Conservation (phyloP, 2,797 vertebrate genomes). For the Phalanger gymnotis region DNA sequence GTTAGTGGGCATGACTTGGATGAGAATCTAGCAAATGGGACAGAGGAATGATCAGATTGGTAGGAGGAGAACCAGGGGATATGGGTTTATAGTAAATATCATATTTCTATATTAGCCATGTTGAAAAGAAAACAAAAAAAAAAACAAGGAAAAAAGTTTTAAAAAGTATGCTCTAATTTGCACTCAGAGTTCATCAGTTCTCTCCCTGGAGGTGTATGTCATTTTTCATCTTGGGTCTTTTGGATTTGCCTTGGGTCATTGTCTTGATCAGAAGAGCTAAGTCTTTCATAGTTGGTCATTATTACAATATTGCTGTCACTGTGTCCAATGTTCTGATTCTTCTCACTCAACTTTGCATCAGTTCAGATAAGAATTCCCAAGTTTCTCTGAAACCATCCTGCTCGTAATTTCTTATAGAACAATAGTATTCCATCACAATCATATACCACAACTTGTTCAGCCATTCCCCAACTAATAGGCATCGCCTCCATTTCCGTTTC, state of each 20-base stretch:
- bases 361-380: not conserved
- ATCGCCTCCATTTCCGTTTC: not conserved
- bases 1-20: not conserved
- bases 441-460: not conserved
- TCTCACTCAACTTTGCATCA: not conserved
- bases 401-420: not conserved
- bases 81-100: not conserved
- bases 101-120: not conserved
- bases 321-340: not conserved
- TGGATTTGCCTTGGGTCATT: not conserved
- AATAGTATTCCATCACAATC: not conserved
- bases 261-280: not conserved
- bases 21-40: not conserved
- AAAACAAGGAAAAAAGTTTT: not conserved
- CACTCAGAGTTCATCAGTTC: not conserved
- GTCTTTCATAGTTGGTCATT: not conserved
- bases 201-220: not conserved
- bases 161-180: not conserved
- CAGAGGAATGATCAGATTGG: not conserved
- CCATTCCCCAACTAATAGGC: not conserved
- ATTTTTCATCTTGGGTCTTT: not conserved
- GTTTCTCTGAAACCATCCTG: not conserved
- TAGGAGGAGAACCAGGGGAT: not conserved
- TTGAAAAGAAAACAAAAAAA: not conserved
- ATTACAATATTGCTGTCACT: not conserved